phyloP scores from a whole-genome alignment of 2,888 invertebrate genomes.

The Alloplasta piceator region DNA sequence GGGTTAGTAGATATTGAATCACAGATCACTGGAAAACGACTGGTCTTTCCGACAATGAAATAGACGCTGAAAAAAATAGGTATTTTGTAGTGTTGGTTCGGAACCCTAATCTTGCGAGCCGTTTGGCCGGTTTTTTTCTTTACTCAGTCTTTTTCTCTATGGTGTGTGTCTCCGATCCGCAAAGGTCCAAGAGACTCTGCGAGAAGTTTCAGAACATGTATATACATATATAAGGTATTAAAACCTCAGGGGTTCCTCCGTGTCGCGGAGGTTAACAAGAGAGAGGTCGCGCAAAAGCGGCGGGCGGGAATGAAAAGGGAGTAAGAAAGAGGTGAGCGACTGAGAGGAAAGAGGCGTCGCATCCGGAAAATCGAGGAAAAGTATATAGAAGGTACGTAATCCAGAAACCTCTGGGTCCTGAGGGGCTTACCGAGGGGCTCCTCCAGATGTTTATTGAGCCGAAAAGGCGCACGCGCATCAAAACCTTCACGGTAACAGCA shows the following conservation, averaged over 20 bases:
- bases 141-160: conserved; percentile 8
- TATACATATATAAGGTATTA: conserved; percentile 3
- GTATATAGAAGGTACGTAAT: conserved; percentile 77
- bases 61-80: too few relatives aligned
- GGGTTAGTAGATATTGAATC: too few relatives aligned
- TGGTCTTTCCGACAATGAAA: too few relatives aligned
- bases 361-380: conserved; percentile 78
- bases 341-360: conserved; percentile 63
- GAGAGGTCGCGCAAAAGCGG: neutral
- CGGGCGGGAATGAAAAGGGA: conserved; percentile 3
- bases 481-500: conserved; percentile 45
- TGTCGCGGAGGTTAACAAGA: neutral
- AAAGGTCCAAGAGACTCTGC: conserved; percentile 19
- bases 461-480: conserved; percentile 78
- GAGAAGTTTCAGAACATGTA: conserved; percentile 20
- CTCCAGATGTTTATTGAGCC: conserved; percentile 83
- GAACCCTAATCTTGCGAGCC: too few relatives aligned
- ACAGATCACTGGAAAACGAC: too few relatives aligned
- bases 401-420: conserved; percentile 78
- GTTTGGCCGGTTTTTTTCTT: too few relatives aligned
- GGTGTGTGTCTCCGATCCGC: conserved; percentile 13
- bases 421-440: conserved; percentile 78
- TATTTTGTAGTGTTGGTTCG: too few relatives aligned
- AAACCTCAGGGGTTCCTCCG: conserved; percentile 15
- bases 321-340: conserved; percentile 40